Evolutionary conservation across 2,888 invertebrate species (phyloP).

Genomic region (Agonum fuliginosum): DNA sequence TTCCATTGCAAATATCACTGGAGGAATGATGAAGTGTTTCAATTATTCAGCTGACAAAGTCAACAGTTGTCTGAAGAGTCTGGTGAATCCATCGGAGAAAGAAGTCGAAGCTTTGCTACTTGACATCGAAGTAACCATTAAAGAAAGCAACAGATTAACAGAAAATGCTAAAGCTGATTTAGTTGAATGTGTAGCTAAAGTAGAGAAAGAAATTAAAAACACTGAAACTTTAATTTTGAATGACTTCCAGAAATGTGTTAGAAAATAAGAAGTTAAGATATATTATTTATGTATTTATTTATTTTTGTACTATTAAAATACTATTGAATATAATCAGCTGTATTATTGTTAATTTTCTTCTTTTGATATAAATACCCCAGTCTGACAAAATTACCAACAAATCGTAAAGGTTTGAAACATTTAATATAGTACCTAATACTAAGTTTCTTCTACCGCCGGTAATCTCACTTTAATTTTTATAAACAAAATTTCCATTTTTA

Average conservation of each 20-base stretch:
- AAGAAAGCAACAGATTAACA: neutral
- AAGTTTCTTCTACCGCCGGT: no score
- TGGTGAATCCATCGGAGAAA: neutral
- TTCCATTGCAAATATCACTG: neutral
- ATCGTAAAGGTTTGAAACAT: no score
- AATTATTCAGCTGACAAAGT: neutral
- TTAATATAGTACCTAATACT: no score
- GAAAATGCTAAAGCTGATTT: neutral
- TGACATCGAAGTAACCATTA: neutral
- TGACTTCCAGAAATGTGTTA: slow-evolving; percentile 20
- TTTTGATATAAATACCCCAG: no score
- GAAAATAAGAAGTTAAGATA: neutral
- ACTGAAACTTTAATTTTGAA: neutral
- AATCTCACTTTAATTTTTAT: no score
- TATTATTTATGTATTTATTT: neutral
- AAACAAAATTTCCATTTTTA: no score
- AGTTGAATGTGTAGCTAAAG: neutral
- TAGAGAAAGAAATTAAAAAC: neutral
- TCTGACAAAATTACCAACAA: no score
- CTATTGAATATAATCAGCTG: no score
- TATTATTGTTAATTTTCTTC: no score
- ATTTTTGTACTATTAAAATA: neutral
- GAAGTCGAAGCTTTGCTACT: neutral
- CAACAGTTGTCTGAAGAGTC: neutral
- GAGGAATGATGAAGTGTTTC: neutral